Evolutionary conservation across 2,113 vertebrate species (phyloP), one percentile per base, ranked within the genome.

Genomic region (Pelodiscus sinensis): DNA sequence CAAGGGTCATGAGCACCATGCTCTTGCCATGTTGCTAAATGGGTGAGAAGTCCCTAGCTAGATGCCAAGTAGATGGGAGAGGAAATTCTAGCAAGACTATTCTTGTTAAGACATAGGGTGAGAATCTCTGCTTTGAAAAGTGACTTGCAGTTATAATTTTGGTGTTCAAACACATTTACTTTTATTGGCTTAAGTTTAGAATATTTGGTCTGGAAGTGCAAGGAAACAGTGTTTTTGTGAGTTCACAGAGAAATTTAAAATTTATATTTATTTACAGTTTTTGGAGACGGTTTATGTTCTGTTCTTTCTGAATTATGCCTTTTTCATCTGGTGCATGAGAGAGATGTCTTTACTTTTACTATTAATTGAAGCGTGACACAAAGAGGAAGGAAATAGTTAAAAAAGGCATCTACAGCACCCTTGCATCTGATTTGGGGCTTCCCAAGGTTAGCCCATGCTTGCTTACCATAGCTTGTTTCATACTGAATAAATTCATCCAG

Each of bases 351-450:
- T 12, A 71, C 4, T 85, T 94, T 82, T 77, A 57, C 52, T 79
- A 88, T 94, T 94, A 79, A 92, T 89, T 93, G 73, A 93, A 92
- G 57, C 13, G 13, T 50, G 24, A 25, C 7, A 50, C 22, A 27
- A 81, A 15, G 68, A 95, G 93, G 89, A 92, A 89, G 87, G 93
- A 94, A 96, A 75, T 44, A 54, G 24, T 58, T 71, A 73, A 75
- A 87, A 90, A 90, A 92, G 81, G 24, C 31, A 55, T 2, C 2
- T 54, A 84, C 27, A 84, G 56, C 89, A 81, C 35, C 29, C 57
- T 68, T 68, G 8, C 55, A 6, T 84, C 87, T 93, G 79, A 90
- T 94, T 82, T 94, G 92, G 89, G 85, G 83, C 79, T 94, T 97
- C 89, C 68, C 85, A 62, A 89, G 75, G 60, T 75, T 84, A 71